Evolutionary conservation across 2,888 invertebrate species (phyloP).

Genomic region (Mylabris sibirica): DNA sequence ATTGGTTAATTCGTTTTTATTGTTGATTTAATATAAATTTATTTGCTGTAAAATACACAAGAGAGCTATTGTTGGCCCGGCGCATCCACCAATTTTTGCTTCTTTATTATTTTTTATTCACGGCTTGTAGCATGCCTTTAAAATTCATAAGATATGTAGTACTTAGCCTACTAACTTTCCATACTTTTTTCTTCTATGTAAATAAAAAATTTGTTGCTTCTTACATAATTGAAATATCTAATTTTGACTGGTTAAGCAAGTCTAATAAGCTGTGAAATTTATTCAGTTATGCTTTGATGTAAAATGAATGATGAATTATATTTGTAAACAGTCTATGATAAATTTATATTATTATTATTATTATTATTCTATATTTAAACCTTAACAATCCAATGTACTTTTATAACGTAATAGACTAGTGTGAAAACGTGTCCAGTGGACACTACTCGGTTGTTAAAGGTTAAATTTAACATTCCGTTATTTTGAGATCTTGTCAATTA

Average conservation of each 20-base stretch:
- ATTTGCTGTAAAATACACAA: neutral
- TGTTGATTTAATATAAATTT: neutral
- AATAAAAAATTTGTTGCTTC: neutral
- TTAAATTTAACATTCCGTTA: neutral
- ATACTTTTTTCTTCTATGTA: neutral
- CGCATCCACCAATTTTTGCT: constrained; percentile 15
- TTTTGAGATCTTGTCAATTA: neutral
- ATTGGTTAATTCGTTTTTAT: neutral
- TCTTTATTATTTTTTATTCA: neutral
- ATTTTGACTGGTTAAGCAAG: neutral
- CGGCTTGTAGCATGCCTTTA: neutral
- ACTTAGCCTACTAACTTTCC: neutral
- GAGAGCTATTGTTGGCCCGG: neutral
- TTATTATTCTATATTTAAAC: neutral
- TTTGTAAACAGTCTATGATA: neutral
- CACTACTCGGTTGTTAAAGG: no score
- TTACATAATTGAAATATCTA: neutral
- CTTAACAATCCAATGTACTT: no score
- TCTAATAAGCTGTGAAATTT: constrained; percentile 1
- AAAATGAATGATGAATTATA: constrained; percentile 5
- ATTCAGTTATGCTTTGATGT: neutral
- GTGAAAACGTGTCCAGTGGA: no score
- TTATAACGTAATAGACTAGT: no score
- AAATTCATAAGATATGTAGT: neutral
- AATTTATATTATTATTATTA: neutral